phyloP scores from a whole-genome alignment of 2,888 invertebrate genomes.

The Digitonthophagus gazella region DNA sequence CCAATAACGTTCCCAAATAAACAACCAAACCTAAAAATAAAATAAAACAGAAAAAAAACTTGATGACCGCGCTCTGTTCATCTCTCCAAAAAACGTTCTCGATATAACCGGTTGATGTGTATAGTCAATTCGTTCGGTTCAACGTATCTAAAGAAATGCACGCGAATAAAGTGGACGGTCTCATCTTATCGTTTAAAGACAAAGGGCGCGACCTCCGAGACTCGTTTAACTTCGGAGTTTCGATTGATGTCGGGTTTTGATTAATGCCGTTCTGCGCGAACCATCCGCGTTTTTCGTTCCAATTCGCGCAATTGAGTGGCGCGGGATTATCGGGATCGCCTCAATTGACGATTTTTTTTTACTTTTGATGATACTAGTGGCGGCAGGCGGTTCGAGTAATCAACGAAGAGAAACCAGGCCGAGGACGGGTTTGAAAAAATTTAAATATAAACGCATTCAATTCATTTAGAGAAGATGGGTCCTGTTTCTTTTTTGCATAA shows the following conservation, averaged over 20 bases:
- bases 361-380: too few relatives aligned
- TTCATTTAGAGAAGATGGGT: too few relatives aligned
- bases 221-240: not conserved
- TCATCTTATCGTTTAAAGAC: not conserved
- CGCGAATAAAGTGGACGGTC: not conserved
- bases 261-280: too few relatives aligned
- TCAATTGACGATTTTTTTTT: too few relatives aligned
- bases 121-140: not conserved
- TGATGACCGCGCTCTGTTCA: too few relatives aligned
- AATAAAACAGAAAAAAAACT: not conserved
- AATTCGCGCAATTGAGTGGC: not conserved
- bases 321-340: too few relatives aligned
- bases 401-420: not conserved
- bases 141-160: not conserved
- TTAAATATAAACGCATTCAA: not conserved
- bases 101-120: not conserved
- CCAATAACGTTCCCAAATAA: too few relatives aligned
- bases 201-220: not conserved
- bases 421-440: not conserved
- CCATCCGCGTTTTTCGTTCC: too few relatives aligned
- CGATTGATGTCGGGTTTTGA: too few relatives aligned
- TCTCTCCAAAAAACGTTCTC: not conserved
- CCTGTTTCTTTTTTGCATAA: too few relatives aligned
- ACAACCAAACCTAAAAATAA: too few relatives aligned
- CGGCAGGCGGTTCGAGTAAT: too few relatives aligned